Evolutionary conservation across 35 echinoderm and acorn worm genomes (phyloP).

Genomic region (Apostichopus japonicus): DNA sequence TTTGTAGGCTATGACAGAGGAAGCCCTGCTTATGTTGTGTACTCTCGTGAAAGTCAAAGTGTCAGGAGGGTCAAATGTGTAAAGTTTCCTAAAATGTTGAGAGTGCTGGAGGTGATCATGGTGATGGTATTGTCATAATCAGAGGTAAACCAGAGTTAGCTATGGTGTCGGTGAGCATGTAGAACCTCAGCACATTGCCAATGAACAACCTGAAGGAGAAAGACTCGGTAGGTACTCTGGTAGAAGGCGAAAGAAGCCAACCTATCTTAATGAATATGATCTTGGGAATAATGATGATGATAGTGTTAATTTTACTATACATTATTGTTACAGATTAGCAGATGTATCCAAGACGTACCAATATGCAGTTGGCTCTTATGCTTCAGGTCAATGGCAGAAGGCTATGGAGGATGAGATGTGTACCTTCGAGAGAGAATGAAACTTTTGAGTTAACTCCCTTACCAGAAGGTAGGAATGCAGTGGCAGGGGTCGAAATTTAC

Average conservation of each 20-base stretch:
- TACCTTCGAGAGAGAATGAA: conserved; percentile 38
- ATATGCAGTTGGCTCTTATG: conserved; percentile 48
- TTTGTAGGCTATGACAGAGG: conserved; percentile 68
- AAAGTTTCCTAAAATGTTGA: conserved; percentile 32
- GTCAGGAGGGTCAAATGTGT: conserved; percentile 20
- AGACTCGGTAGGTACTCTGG: conserved; percentile 48
- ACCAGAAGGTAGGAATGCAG: conserved; percentile 23
- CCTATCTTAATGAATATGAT: conserved; percentile 49
- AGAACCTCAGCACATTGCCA: neutral
- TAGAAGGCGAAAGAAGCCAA: conserved; percentile 18
- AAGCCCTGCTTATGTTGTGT: conserved; percentile 66
- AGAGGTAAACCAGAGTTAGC: conserved; percentile 23
- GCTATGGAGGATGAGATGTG: conserved; percentile 51
- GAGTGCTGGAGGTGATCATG: neutral
- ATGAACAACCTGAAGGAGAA: neutral
- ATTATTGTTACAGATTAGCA: conserved; percentile 52
- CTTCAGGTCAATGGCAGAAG: conserved; percentile 50
- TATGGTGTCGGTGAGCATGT: conserved; percentile 22
- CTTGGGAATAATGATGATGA: conserved; percentile 35
- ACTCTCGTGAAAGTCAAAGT: conserved; percentile 31
- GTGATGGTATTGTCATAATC: conserved; percentile 20
- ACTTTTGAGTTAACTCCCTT: conserved; percentile 45
- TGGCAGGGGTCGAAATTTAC: no score
- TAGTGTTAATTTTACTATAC: conserved; percentile 51
- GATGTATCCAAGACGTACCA: conserved; percentile 58